Evolutionary conservation across 2,113 vertebrate genomes (phyloP).

Genomic region (Rhadina sibilatrix): DNA sequence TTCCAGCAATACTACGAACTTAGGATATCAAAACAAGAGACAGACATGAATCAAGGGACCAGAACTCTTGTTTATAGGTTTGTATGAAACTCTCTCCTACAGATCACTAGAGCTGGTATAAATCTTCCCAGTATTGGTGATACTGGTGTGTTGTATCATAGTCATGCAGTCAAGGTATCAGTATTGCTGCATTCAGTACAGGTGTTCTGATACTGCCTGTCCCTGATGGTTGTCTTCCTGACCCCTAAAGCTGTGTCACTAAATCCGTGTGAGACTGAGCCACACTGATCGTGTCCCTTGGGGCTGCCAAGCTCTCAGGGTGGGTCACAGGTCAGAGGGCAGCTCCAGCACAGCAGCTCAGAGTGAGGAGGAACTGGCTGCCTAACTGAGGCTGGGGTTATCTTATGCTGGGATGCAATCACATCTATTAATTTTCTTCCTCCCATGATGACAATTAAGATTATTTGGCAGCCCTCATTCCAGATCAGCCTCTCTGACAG

Average conservation of each 20-base stretch:
- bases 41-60: not conserved
- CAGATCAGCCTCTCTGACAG: not conserved
- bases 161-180: rapidly evolving
- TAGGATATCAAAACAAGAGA: not conserved
- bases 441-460: not conserved
- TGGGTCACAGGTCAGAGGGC: not conserved
- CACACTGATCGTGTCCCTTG: rapidly evolving
- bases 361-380: not conserved
- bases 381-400: not conserved
- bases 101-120: not conserved
- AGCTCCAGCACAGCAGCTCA: not conserved
- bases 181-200: not conserved
- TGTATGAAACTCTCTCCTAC: not conserved
- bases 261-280: not conserved
- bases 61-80: not conserved
- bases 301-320: not conserved
- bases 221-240: not conserved
- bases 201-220: not conserved
- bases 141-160: not conserved
- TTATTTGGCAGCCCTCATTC: constrained; percentile 8
- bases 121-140: not conserved
- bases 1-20: not conserved
- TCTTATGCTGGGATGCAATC: not conserved
- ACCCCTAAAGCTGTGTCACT: not conserved
- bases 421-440: constrained; percentile 12